Evolutionary conservation across 2,797 vertebrate genomes (phyloP).

Genomic region (Neoniphon sammara): DNA sequence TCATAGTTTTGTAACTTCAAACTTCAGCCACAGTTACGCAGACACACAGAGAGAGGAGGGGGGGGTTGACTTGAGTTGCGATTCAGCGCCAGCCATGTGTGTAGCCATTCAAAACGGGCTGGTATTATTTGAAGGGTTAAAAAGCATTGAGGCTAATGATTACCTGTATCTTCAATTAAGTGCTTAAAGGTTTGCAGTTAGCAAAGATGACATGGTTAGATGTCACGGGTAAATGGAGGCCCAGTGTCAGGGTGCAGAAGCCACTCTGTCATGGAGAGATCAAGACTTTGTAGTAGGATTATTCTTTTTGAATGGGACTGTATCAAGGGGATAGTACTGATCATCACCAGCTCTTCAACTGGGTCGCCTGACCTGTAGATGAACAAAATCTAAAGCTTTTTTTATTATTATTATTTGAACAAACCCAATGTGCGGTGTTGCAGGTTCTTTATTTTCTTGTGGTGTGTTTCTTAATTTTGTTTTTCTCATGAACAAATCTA

Average conservation of each 20-base stretch:
- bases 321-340: slow-evolving; percentile 51
- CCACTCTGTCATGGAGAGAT: slow-evolving; percentile 38
- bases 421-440: slow-evolving; percentile 77
- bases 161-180: slow-evolving; percentile 19
- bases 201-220: background rate
- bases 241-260: background rate
- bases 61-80: background rate
- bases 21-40: background rate
- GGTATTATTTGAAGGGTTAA: slow-evolving; percentile 11
- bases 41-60: background rate
- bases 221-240: background rate
- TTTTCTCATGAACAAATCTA: slow-evolving; percentile 82
- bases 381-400: slow-evolving; percentile 74
- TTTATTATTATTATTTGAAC: slow-evolving; percentile 69
- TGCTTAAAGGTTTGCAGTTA: slow-evolving; percentile 38
- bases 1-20: slow-evolving; percentile 8
- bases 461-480: slow-evolving; percentile 64
- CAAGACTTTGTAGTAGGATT: slow-evolving; percentile 16
- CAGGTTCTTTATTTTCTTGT: slow-evolving; percentile 64
- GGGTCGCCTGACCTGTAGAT: slow-evolving; percentile 73
- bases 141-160: slow-evolving; percentile 24
- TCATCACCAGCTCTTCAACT: slow-evolving; percentile 80
- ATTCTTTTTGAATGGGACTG: slow-evolving; percentile 18
- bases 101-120: slow-evolving; percentile 57
- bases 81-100: slow-evolving; percentile 39